Conservation (phyloP, 2,797 vertebrate species). For the Muraenolepis orangiensis region DNA sequence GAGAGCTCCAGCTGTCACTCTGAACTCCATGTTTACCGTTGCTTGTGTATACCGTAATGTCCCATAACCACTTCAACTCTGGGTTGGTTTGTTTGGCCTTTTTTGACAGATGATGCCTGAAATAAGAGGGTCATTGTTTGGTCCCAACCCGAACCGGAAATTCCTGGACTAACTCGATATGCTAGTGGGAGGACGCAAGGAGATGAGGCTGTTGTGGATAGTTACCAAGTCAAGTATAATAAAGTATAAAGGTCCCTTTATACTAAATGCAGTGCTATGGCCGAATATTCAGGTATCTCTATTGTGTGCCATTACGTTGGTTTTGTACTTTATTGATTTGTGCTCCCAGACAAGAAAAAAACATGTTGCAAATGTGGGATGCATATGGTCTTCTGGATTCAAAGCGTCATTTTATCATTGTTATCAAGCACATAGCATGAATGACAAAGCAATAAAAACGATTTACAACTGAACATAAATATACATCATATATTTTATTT, state of each 20-base stretch:
- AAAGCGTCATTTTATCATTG: conserved; percentile 9
- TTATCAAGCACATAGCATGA: conserved; percentile 16
- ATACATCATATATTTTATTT: conserved; percentile 68
- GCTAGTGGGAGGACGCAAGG: neutral
- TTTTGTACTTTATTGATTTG: neutral
- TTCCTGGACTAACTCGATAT: conserved; percentile 81
- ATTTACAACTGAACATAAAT: conserved; percentile 31
- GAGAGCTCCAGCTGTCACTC: conserved; percentile 17
- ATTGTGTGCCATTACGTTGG: neutral
- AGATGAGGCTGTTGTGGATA: neutral
- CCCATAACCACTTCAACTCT: neutral
- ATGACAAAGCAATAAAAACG: conserved; percentile 44
- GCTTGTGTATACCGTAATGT: neutral
- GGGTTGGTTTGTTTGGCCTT: neutral
- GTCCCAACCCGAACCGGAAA: conserved; percentile 88
- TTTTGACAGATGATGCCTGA: conserved; percentile 92
- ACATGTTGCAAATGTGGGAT: neutral
- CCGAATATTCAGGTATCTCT: neutral
- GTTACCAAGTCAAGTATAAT: neutral
- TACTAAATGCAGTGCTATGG: neutral
- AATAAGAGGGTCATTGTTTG: conserved; percentile 85
- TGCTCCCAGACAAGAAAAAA: neutral
- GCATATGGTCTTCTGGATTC: neutral
- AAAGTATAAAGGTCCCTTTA: neutral
- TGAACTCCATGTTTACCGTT: neutral